These are phyloP conservation scores for Xiphophorus hellerii DNA, from an alignment of 2,113 vertebrate species.

Conservation along the genomic window DNA sequence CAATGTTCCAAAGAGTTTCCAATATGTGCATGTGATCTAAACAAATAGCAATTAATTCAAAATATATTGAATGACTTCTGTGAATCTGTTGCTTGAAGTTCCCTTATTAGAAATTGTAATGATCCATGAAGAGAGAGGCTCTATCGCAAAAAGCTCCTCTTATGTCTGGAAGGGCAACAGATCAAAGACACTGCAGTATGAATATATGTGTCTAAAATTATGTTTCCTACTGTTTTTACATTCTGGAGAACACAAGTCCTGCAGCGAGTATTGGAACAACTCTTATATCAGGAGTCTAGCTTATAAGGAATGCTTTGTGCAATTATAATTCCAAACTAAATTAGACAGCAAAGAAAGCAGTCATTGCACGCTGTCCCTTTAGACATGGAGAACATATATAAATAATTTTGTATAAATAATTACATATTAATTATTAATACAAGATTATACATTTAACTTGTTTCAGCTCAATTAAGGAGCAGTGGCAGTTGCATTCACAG, in stretches of 20 bases:
- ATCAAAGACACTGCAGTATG: not conserved
- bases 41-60: not conserved
- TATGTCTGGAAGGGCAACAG: not conserved
- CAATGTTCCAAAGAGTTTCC: not conserved
- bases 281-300: not conserved
- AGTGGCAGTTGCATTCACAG: not conserved
- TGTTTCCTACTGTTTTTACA: not conserved
- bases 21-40: not conserved
- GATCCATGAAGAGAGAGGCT: not conserved
- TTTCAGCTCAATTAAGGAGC: not conserved
- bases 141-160: not conserved
- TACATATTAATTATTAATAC: too few species aligned
- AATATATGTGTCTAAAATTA: not conserved
- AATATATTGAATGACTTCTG: not conserved
- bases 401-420: too few species aligned
- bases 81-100: not conserved
- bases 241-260: not conserved
- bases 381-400: not conserved
- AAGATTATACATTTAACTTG: too few species aligned
- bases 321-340: too few species aligned
- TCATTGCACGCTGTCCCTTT: not conserved
- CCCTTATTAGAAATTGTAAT: not conserved
- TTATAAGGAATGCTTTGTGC: not conserved
- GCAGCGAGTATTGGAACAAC: not conserved
- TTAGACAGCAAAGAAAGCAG: not conserved